Conservation (phyloP, 1,140 invertebrate genomes). For the Panagrolaimus sp. region DNA sequence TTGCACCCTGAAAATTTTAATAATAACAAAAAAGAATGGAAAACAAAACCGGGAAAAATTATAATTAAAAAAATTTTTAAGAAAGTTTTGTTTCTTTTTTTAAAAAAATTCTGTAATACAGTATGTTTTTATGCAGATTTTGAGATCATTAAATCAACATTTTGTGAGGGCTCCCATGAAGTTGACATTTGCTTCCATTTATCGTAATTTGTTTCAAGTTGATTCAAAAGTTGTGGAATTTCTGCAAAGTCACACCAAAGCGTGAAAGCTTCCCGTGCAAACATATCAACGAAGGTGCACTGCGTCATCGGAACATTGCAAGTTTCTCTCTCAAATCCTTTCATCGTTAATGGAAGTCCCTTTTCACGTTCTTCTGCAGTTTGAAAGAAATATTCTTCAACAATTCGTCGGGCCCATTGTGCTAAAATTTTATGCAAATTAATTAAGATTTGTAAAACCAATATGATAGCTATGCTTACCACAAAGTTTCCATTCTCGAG, state of each 20-base stretch:
- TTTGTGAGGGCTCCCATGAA: slow-evolving; percentile 42
- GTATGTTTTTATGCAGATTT: no score
- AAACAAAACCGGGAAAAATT: no score
- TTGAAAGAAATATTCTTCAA: slow-evolving; percentile 58
- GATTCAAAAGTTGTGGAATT: slow-evolving; percentile 42
- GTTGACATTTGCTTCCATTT: slow-evolving; percentile 43
- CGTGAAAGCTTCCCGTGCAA: slow-evolving; percentile 56
- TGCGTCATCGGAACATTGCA: slow-evolving; percentile 53
- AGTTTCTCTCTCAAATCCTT: slow-evolving; percentile 57
- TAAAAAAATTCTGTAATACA: no score
- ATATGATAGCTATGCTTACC: no score
- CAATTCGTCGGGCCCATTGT: slow-evolving; percentile 56
- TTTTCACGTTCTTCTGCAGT: slow-evolving; percentile 56
- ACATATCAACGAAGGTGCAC: slow-evolving; percentile 54
- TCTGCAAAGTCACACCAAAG: slow-evolving; percentile 58
- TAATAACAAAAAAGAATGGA: no score
- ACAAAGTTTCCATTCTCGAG: slow-evolving; percentile 56
- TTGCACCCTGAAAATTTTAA: no score
- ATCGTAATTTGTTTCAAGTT: slow-evolving; percentile 52
- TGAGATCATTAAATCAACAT: slow-evolving; percentile 22
- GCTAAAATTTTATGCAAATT: no score
- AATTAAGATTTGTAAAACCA: no score
- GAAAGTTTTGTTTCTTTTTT: no score
- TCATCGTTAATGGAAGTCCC: slow-evolving; percentile 57
- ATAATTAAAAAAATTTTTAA: no score